These are phyloP conservation scores for Pomatostomus ruficeps DNA, from an alignment of 2,113 vertebrate species.

Conservation along the genomic window DNA sequence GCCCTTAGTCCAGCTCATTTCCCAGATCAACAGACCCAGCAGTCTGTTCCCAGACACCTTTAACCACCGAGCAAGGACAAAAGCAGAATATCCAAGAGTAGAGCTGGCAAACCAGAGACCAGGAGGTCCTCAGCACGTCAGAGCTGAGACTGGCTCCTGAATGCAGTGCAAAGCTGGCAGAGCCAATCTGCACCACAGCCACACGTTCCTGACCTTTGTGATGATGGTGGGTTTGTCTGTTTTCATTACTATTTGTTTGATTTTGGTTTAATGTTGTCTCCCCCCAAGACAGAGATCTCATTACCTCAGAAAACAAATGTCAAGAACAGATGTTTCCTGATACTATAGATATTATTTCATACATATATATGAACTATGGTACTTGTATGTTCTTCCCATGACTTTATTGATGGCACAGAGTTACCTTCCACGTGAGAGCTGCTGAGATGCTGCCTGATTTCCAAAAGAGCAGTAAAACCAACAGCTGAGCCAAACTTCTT, in stretches of 20 bases:
- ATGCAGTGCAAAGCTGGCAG: not conserved
- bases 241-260: not conserved
- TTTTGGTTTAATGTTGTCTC: not conserved
- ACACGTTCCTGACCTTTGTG: not conserved
- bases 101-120: not conserved
- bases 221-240: not conserved
- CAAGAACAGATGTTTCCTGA: not conserved
- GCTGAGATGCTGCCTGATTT: not conserved
- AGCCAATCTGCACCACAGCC: not conserved
- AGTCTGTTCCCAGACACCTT: not conserved
- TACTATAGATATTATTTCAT: not conserved
- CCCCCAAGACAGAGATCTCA: not conserved
- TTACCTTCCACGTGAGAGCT: not conserved
- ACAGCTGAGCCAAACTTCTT: not conserved
- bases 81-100: not conserved
- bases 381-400: not conserved
- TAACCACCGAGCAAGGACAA: not conserved
- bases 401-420: not conserved
- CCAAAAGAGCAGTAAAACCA: not conserved
- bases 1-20: not conserved
- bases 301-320: not conserved
- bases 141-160: not conserved
- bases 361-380: not conserved
- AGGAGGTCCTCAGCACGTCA: not conserved
- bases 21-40: not conserved